Evolutionary conservation across 2,888 invertebrate genomes (phyloP).

Genomic region (Platypus cylindrus): DNA sequence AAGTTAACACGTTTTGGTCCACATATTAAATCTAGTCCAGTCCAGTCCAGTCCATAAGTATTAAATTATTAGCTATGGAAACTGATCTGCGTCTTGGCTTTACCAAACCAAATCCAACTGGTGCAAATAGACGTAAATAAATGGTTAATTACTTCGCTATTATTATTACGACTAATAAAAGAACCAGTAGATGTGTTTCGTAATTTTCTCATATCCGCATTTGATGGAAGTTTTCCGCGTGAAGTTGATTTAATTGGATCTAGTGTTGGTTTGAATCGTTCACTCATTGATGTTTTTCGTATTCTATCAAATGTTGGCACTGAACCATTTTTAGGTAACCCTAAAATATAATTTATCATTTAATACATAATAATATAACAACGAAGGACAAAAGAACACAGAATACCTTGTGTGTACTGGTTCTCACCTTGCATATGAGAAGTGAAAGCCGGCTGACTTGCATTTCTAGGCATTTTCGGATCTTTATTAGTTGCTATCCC

Average conservation of each 20-base stretch:
- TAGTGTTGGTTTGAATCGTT: slow-evolving; percentile 72
- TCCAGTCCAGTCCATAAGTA: too few species aligned
- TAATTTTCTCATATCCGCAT: slow-evolving; percentile 57
- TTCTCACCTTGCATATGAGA: slow-evolving; percentile 34
- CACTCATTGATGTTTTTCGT: slow-evolving; percentile 70
- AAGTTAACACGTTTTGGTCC: too few species aligned
- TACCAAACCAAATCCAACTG: too few species aligned
- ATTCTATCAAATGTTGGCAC: slow-evolving; percentile 83
- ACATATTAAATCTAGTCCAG: too few species aligned
- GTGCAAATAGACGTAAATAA: too few species aligned
- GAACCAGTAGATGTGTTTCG: slow-evolving; percentile 44
- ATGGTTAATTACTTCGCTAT: slow-evolving; percentile 45
- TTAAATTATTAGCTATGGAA: too few species aligned
- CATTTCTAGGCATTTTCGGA: slow-evolving; percentile 61
- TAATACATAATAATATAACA: too few species aligned
- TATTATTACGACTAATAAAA: slow-evolving; percentile 45
- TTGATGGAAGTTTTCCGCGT: slow-evolving; percentile 62
- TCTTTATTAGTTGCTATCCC: too few species aligned
- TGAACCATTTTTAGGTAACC: slow-evolving; percentile 75
- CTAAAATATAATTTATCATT: slow-evolving; percentile 27
- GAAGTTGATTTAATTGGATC: slow-evolving; percentile 70
- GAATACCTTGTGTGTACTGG: background rate
- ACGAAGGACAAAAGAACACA: background rate
- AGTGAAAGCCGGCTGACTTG: slow-evolving; percentile 77
- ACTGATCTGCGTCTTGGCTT: too few species aligned